Base-by-base conservation (phyloP, 2,888 invertebrate species). In the Synanthedon andrenaeformis region DNA sequence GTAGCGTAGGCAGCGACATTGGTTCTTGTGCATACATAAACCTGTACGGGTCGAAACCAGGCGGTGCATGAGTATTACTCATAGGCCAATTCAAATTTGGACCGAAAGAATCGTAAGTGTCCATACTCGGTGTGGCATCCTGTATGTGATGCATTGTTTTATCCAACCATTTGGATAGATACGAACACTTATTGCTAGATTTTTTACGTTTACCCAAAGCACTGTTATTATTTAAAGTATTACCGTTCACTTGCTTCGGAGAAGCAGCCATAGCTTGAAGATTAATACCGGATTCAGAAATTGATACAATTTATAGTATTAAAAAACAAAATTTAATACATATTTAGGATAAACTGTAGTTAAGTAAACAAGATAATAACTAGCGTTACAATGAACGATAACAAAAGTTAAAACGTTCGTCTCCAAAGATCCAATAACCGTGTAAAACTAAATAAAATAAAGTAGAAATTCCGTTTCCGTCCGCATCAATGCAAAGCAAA, bases 1-100 rank as follows among this genome's bases (percentile, higher is more conserved):
- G 90, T 59, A 91, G 89, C 61, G 90, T 82, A 13, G 92, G 92
- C 59, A 92, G 76, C 8, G 92, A 91, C 74, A 90, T 83, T 0
- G 92, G 91, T 70, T 92, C 92, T 56, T 89, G 77, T 4, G 89
- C 74, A 62, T 89, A 88, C 51, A 89, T 83, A 59, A 89, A 89
- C 52, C 90, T 79, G 56, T 88, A 86, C 54, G 89, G 76, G 55
- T 87, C 86, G 64, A 71, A 82, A 8, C 80, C 82, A 51, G 86
- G 79, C 52, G 79, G 76, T 55, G 84, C 79, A 59, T 82, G 83
- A 45, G 81, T 73, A 56, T 68, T 70, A 60, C 71, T 72, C 58
- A 74, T 62, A 49, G 70, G 70, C 74, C 78, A 83, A 59, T 80
- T 79, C 60, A 72, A 58, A 62, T 64, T 76, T 5, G 80, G 73